Evolutionary conservation across 1,140 invertebrate species (phyloP).

Genomic region (Cyclargus thomasi): DNA sequence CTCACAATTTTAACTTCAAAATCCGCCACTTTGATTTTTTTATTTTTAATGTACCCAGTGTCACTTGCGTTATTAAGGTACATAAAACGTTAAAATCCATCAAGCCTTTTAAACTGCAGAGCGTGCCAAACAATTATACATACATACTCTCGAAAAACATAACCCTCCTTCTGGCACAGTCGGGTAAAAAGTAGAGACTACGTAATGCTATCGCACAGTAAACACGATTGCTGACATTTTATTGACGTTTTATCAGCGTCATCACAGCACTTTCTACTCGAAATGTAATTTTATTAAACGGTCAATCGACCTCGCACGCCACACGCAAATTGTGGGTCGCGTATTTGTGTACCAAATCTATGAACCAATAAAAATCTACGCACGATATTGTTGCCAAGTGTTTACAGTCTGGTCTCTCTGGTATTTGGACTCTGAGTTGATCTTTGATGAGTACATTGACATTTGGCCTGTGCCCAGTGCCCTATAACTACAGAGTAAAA

Average conservation of each 20-base stretch:
- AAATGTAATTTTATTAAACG: constrained; percentile 7
- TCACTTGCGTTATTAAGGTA: too few species aligned
- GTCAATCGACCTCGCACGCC: constrained; percentile 2
- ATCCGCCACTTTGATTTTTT: too few species aligned
- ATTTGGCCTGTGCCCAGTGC: neutral
- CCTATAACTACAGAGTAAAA: neutral
- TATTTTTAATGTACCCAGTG: too few species aligned
- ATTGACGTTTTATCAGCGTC: neutral
- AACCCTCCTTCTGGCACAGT: too few species aligned
- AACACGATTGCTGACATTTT: neutral
- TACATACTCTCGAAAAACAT: too few species aligned
- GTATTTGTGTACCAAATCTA: neutral
- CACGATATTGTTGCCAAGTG: neutral
- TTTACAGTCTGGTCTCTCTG: neutral
- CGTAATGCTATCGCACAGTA: neutral
- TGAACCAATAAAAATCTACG: neutral
- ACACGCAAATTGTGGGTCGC: neutral
- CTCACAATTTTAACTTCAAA: too few species aligned
- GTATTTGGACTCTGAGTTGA: neutral
- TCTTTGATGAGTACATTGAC: neutral
- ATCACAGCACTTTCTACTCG: neutral
- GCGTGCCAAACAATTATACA: too few species aligned
- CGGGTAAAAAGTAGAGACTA: too few species aligned
- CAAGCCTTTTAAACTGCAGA: too few species aligned
- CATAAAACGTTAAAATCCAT: too few species aligned